phyloP scores from a whole-genome alignment of 2,113 vertebrate species.

The Sebastes schlegelii region DNA sequence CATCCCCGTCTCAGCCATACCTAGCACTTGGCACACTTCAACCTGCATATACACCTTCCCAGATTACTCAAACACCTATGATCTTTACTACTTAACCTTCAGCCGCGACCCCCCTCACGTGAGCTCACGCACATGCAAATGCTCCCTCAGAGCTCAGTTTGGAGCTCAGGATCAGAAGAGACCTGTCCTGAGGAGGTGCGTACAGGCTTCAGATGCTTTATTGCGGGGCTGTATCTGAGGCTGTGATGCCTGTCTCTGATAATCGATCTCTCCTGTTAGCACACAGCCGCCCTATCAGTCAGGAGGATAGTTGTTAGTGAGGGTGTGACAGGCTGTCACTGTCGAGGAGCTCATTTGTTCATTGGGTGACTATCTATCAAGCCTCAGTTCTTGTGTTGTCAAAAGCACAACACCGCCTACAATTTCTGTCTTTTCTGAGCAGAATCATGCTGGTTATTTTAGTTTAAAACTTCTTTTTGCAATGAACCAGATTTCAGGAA shows the following conservation, averaged over 20 bases:
- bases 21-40: slow-evolving; percentile 39
- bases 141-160: neutral
- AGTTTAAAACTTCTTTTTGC: neutral
- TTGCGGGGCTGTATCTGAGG: slow-evolving; percentile 57
- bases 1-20: neutral
- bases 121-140: slow-evolving; percentile 18
- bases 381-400: slow-evolving; percentile 8
- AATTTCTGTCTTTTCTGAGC: neutral
- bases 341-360: slow-evolving; percentile 57
- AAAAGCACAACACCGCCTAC: neutral
- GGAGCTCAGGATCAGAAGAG: slow-evolving; percentile 25
- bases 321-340: slow-evolving; percentile 53
- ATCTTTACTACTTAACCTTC: slow-evolving; percentile 48
- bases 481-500: neutral
- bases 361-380: slow-evolving; percentile 23
- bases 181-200: slow-evolving; percentile 13
- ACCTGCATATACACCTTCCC: slow-evolving; percentile 9
- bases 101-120: neutral
- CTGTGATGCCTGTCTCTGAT: slow-evolving; percentile 66
- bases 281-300: slow-evolving; percentile 56
- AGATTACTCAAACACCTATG: slow-evolving; percentile 32
- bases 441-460: neutral
- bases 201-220: slow-evolving; percentile 40
- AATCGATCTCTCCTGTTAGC: slow-evolving; percentile 74
- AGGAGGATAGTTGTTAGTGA: slow-evolving; percentile 56